These are phyloP conservation scores for Pissodes strobi DNA, from an alignment of 1,140 invertebrate genomes.

Conservation along the genomic window DNA sequence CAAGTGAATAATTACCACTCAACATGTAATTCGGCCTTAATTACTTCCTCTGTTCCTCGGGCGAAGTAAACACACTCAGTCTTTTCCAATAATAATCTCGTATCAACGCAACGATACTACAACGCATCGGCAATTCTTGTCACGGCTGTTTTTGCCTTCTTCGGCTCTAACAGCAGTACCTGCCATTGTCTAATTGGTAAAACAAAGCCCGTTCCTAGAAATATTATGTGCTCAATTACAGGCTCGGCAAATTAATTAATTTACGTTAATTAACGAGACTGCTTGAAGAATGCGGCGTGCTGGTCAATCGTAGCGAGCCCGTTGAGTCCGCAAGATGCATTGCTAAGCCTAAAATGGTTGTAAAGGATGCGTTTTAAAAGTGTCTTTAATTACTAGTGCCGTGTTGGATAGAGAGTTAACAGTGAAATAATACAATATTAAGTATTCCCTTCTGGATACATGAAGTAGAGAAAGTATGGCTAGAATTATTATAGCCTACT, in stretches of 20 bases:
- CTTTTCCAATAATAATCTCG: conserved; percentile 2
- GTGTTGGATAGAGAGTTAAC: too few species aligned
- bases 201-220: conserved; percentile 36
- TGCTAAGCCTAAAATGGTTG: too few species aligned
- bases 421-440: too few species aligned
- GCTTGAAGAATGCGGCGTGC: conserved; percentile 18
- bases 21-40: background rate
- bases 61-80: background rate
- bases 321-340: background rate
- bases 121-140: conserved; percentile 16
- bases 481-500: too few species aligned
- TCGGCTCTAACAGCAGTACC: conserved; percentile 24
- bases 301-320: conserved; percentile 17
- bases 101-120: background rate
- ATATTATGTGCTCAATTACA: conserved; percentile 40
- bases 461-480: too few species aligned
- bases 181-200: conserved; percentile 40
- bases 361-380: too few species aligned
- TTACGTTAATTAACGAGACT: conserved; percentile 38
- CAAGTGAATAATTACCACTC: conserved; percentile 1
- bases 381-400: too few species aligned
- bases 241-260: conserved; percentile 40
- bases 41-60: background rate
- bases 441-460: too few species aligned
- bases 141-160: conserved; percentile 21